These are phyloP conservation scores for Arremon aurantiirostris DNA, from an alignment of 2,797 vertebrate genomes.

Conservation along the genomic window DNA sequence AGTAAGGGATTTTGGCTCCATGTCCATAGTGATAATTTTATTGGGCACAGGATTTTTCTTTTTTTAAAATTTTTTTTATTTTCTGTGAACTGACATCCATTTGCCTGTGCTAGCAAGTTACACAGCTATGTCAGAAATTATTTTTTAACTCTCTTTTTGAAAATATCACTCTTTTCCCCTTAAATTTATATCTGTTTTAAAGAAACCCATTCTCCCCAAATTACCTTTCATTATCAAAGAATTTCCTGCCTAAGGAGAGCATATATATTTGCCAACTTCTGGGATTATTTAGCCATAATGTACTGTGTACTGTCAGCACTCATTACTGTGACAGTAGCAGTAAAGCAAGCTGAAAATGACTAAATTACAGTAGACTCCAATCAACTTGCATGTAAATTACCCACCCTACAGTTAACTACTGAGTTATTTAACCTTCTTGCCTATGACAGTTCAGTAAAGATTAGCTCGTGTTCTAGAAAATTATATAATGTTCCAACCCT, in stretches of 20 bases:
- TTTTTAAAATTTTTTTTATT: too few species aligned
- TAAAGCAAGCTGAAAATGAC: conserved; percentile 65
- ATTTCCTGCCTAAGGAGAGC: conserved; percentile 44
- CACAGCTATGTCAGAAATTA: neutral
- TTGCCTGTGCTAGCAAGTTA: neutral
- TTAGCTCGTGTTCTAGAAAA: conserved; percentile 42
- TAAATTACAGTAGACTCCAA: conserved; percentile 54
- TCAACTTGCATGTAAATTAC: conserved; percentile 48
- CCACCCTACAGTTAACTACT: conserved; percentile 15
- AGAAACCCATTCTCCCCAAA: conserved; percentile 47
- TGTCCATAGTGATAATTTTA: neutral
- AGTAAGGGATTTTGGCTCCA: neutral
- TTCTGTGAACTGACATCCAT: neutral
- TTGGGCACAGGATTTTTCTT: neutral
- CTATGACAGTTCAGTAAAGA: neutral
- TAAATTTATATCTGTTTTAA: conserved; percentile 30
- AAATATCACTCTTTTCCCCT: neutral
- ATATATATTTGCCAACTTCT: conserved; percentile 39
- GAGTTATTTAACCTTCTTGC: conserved; percentile 46
- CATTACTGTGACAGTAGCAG: conserved; percentile 51
- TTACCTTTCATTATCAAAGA: conserved; percentile 57
- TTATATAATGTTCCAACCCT: neutral
- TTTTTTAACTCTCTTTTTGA: conserved; percentile 16
- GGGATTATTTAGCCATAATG: conserved; percentile 54
- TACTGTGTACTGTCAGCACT: conserved; percentile 54